Percentiles rank a stretch among this genome's conserved stretches.
These are phyloP conservation scores for Cephalopachus bancanus DNA, from an alignment of 2,797 vertebrate genomes.

Conservation along the genomic window DNA sequence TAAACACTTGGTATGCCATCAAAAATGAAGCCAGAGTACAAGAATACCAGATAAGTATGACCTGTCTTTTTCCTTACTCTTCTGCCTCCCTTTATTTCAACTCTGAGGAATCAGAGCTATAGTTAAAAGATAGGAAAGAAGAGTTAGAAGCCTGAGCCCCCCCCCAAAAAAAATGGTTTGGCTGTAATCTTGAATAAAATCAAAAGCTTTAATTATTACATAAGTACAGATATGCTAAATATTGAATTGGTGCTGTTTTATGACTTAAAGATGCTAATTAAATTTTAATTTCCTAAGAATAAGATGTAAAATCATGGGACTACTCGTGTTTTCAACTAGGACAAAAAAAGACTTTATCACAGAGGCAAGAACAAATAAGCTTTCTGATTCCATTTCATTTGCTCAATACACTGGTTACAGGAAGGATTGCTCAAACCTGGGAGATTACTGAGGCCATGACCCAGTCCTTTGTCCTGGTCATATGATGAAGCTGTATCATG, in stretches of 20 bases:
- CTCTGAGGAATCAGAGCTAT: not conserved
- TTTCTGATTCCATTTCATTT: not conserved
- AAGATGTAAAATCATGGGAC: not conserved
- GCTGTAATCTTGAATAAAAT: not conserved
- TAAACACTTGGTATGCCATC: not conserved
- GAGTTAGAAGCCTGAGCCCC: not conserved
- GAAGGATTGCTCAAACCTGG: not conserved
- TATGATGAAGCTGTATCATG: not conserved
- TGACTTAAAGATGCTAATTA: not conserved
- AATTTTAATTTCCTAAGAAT: conserved; percentile 25
- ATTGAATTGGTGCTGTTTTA: not conserved
- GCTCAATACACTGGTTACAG: not conserved
- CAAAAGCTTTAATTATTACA: not conserved
- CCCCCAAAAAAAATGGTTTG: not conserved
- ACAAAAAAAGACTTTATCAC: not conserved
- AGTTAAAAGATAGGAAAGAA: not conserved
- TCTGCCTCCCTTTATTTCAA: not conserved
- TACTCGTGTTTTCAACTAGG: not conserved
- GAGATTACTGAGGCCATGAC: not conserved
- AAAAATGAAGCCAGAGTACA: conserved; percentile 4
- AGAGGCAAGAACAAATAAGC: not conserved
- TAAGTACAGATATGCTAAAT: not conserved
- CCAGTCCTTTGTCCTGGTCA: not conserved
- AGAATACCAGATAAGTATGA: not conserved
- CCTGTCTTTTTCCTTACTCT: not conserved